Base-by-base conservation (phyloP, 2,888 invertebrate species). In the Parnassius smintheus region DNA sequence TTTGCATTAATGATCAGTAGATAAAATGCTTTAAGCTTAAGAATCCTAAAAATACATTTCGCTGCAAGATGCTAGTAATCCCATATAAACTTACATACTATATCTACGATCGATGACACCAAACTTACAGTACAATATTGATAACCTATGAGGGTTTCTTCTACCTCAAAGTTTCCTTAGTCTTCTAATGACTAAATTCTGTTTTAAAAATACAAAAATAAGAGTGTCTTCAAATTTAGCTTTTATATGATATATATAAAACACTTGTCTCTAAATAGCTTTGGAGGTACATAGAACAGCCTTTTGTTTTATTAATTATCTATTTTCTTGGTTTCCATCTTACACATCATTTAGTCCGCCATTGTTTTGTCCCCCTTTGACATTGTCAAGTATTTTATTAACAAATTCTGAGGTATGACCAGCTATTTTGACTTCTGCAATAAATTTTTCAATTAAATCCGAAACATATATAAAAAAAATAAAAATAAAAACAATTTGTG, bases 391-490 rank as follows among this genome's bases (percentile, higher is more conserved):
- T 65, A 98, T 95, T 88, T 94, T 95, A 85, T 98, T 98, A 50
- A 99, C 98, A 86, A 96, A 98, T 75, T 98, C 98, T 11, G 98
- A 97, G 56, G 98, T 96, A 75, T 96, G 94, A 59, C 97, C 98
- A 58, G 98, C 98, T 80, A 98, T 96, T 92, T 95, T 95, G 59
- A 96, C 88, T 88, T 96, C 98, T 96, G 93, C 61, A 94, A 92
- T 61, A 72, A 72, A 70, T 25, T 3, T 25, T 25, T 25, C 2
- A 25, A 25, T 25, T 25, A 25, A 25, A 25, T 25, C 25, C 25
- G 25, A 25, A 25, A 25, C 25, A 25, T 4, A 25, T 18, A 18
- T 18, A 18, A 18, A 18, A 18, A 18, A 18, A 25, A n/a, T n/a
- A n/a, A n/a, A n/a, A n/a, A n/a, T 4, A 25, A 25, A 25, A 25